phyloP scores from a whole-genome alignment of 2,888 invertebrate genomes.

The Agonopterix arenella region DNA sequence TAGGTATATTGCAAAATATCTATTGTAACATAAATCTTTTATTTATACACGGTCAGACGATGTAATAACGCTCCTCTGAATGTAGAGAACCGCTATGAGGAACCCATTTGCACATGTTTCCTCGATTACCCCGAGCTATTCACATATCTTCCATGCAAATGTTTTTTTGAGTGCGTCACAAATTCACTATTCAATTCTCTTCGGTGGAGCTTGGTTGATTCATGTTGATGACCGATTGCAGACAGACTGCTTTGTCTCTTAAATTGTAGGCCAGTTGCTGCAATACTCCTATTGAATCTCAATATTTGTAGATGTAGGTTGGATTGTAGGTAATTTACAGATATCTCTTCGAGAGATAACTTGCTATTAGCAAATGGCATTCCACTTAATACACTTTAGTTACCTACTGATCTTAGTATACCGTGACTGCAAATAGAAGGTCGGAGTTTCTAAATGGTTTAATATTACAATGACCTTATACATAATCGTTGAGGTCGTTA shows the following conservation, averaged over 20 bases:
- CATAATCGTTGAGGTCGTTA: slow-evolving; percentile 24
- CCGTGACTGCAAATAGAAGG: slow-evolving; percentile 12
- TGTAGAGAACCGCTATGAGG: slow-evolving; percentile 46
- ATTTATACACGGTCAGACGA: neutral
- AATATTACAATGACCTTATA: slow-evolving; percentile 28
- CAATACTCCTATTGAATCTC: slow-evolving; percentile 33
- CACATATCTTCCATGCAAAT: slow-evolving; percentile 52
- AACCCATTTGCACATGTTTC: slow-evolving; percentile 60
- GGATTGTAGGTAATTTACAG: neutral
- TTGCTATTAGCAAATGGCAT: neutral
- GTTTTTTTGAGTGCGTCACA: slow-evolving; percentile 47
- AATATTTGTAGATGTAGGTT: slow-evolving; percentile 17
- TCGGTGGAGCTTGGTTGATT: slow-evolving; percentile 16
- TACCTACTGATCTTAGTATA: neutral
- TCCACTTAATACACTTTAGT: neutral
- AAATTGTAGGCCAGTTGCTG: slow-evolving; percentile 24
- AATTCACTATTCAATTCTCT: slow-evolving; percentile 30
- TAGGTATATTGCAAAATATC: too few species aligned
- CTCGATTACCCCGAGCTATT: slow-evolving; percentile 48
- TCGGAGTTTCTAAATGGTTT: slow-evolving; percentile 20
- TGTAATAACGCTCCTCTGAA: neutral
- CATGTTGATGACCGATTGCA: too few species aligned
- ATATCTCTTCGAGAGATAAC: neutral
- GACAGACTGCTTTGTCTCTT: slow-evolving; percentile 5
- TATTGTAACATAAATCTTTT: neutral